Conservation (phyloP, 2,888 invertebrate species). For the Drepanosiphum platanoidis region DNA sequence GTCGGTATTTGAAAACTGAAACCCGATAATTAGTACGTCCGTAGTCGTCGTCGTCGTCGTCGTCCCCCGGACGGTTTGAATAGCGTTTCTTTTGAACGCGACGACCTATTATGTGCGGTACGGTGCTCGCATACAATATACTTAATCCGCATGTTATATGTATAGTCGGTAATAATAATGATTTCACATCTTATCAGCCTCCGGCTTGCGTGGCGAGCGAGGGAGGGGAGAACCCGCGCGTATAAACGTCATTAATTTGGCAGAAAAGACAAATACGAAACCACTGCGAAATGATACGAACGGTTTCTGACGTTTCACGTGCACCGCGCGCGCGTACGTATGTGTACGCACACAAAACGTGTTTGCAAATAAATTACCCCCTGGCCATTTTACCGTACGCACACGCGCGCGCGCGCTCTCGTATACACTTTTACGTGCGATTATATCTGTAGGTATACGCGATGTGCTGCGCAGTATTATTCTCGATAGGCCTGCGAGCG, state of each 20-base stretch:
- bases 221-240: background rate
- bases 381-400: conserved; percentile 10
- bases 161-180: background rate
- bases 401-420: background rate
- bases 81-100: background rate
- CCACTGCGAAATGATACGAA: background rate
- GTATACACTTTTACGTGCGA: background rate
- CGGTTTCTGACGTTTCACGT: conserved; percentile 6
- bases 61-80: background rate
- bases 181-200: background rate
- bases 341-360: conserved; percentile 9
- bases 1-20: background rate
- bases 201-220: background rate
- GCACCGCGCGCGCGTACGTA: too few species aligned
- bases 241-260: conserved; percentile 26
- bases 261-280: conserved; percentile 24
- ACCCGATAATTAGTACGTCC: background rate
- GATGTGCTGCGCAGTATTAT: background rate
- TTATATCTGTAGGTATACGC: background rate
- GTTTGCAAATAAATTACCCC: conserved; percentile 50
- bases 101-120: background rate
- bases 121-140: background rate
- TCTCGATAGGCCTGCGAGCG: conserved; percentile 59
- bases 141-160: background rate
- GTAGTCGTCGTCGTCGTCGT: background rate